These are phyloP conservation scores for Pheosia gnoma DNA, from an alignment of 2,888 invertebrate genomes.

Conservation along the genomic window DNA sequence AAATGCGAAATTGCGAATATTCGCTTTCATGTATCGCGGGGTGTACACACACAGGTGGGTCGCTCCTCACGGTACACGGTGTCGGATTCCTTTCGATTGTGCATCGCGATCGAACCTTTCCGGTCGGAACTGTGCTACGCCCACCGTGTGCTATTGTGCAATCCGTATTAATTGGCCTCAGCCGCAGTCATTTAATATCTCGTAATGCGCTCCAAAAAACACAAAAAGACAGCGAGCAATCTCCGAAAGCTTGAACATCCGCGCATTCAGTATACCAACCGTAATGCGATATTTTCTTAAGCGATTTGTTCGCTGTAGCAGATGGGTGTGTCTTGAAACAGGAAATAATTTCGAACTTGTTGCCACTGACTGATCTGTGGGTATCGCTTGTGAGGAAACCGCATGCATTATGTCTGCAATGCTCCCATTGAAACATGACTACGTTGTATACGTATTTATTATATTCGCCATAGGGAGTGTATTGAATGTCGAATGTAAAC, in stretches of 20 bases:
- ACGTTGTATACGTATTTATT: conserved; percentile 58
- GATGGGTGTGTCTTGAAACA: conserved; percentile 75
- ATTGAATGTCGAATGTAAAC: conserved; percentile 50
- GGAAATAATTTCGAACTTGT: conserved; percentile 77
- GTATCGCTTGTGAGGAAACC: conserved; percentile 51
- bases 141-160: conserved; percentile 65
- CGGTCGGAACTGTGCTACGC: conserved; percentile 80
- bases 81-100: conserved; percentile 71
- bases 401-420: conserved; percentile 52
- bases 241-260: conserved; percentile 70
- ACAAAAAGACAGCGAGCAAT: conserved; percentile 65
- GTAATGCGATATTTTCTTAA: conserved; percentile 78
- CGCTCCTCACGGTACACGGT: conserved; percentile 51
- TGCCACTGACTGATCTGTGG: conserved; percentile 62
- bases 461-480: conserved; percentile 45
- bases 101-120: conserved; percentile 71
- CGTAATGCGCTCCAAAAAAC: conserved; percentile 60
- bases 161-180: conserved; percentile 76
- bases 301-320: conserved; percentile 74
- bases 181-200: conserved; percentile 79
- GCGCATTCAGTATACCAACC: conserved; percentile 62
- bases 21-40: conserved; percentile 35
- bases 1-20: conserved; percentile 38
- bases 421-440: conserved; percentile 57
- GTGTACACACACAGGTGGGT: conserved; percentile 65